A percentile compares a stretch with the other conserved stretches of the same genome.
Evolutionary conservation across 2,113 vertebrate genomes (phyloP).

Genomic region (Ceuthmochares aereus): DNA sequence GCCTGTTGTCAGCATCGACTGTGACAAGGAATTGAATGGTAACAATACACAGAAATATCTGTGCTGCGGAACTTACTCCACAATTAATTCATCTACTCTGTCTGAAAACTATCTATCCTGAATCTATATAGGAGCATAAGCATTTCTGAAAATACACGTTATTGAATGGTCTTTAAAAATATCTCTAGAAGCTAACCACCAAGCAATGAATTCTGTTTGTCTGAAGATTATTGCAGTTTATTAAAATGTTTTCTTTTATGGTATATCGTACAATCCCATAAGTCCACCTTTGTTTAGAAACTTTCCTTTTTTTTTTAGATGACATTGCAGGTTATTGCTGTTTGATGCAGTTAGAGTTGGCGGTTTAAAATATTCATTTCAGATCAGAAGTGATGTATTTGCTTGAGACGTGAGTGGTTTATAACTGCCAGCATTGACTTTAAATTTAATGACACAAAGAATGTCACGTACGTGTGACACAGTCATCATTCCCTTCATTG

Average conservation of each 20-base stretch:
- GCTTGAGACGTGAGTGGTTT: slow-evolving; percentile 64
- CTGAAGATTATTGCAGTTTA: not conserved
- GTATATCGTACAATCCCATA: not conserved
- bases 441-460: slow-evolving; percentile 75
- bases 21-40: slow-evolving; percentile 23
- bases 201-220: not conserved
- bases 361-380: slow-evolving; percentile 72
- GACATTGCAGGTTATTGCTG: slow-evolving; percentile 44
- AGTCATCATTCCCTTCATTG: slow-evolving; percentile 75
- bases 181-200: not conserved
- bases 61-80: not conserved
- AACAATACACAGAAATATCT: slow-evolving; percentile 8
- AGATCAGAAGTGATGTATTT: slow-evolving; percentile 71
- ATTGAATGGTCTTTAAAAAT: not conserved
- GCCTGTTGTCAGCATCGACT: slow-evolving; percentile 41
- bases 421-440: slow-evolving; percentile 74
- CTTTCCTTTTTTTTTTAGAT: not conserved
- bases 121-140: not conserved
- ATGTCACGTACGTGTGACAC: slow-evolving; percentile 74
- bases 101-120: slow-evolving; percentile 13
- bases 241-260: not conserved
- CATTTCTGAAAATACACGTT: not conserved
- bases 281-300: slow-evolving; percentile 43
- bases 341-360: slow-evolving; percentile 59
- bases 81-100: slow-evolving; percentile 15